These are phyloP conservation scores for Myripristis murdjan DNA, from an alignment of 2,797 vertebrate species.

Conservation along the genomic window DNA sequence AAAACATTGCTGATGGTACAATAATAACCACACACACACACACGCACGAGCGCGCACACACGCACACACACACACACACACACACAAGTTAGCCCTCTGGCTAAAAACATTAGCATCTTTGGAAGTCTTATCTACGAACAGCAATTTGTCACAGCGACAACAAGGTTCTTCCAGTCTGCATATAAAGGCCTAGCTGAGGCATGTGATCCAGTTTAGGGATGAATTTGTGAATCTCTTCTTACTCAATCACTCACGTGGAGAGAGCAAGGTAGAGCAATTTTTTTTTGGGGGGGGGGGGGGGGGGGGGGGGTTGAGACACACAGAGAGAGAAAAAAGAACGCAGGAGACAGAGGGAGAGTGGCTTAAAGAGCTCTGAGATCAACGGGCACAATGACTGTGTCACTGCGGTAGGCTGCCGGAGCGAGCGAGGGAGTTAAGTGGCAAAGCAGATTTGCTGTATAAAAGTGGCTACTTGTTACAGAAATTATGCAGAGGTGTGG, in stretches of 20 bases:
- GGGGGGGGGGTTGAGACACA: slow-evolving; percentile 13
- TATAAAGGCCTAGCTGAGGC: not conserved
- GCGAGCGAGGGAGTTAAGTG: slow-evolving; percentile 37
- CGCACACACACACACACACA: slow-evolving; percentile 13
- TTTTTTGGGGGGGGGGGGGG: too few relatives aligned
- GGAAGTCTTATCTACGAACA: slow-evolving; percentile 19
- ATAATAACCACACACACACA: slow-evolving; percentile 10
- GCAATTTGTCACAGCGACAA: slow-evolving; percentile 33
- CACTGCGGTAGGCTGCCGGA: slow-evolving; percentile 24
- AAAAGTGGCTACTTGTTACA: slow-evolving; percentile 68
- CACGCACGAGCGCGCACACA: too few relatives aligned
- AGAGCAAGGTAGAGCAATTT: slow-evolving; percentile 24
- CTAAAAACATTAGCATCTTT: slow-evolving; percentile 35
- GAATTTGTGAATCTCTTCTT: slow-evolving; percentile 42
- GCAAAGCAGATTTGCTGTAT: slow-evolving; percentile 60
- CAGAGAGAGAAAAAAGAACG: slow-evolving; percentile 10
- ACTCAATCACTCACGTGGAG: slow-evolving; percentile 26
- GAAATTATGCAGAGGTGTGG: slow-evolving; percentile 55
- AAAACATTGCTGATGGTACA: slow-evolving; percentile 3
- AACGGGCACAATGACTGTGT: slow-evolving; percentile 29
- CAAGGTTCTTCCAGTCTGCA: slow-evolving; percentile 17
- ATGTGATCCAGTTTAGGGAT: slow-evolving; percentile 35
- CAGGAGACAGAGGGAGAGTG: slow-evolving; percentile 10
- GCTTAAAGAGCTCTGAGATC: slow-evolving; percentile 35
- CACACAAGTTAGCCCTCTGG: slow-evolving; percentile 10